Conservation (phyloP, 2,888 invertebrate genomes). For the Trissoscelio sp. region DNA sequence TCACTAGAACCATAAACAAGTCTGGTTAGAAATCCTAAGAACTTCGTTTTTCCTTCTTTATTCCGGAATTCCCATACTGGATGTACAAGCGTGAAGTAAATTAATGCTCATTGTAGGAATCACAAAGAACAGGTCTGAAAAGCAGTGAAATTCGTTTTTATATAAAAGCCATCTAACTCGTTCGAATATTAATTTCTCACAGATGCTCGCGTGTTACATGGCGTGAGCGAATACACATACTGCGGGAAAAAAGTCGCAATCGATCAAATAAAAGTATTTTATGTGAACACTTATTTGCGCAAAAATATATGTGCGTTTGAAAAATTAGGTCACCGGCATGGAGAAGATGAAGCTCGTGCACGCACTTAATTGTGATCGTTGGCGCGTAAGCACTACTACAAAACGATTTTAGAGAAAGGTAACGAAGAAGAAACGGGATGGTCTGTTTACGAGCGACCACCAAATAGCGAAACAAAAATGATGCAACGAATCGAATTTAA, state of each 20-base stretch:
- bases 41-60: conserved; percentile 73
- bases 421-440: conserved; percentile 12
- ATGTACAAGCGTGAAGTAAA: conserved; percentile 71
- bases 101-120: conserved; percentile 68
- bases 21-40: conserved; percentile 72
- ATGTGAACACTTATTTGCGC: conserved; percentile 43
- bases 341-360: conserved; percentile 57
- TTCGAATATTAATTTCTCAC: conserved; percentile 39
- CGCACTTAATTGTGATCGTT: conserved; percentile 67
- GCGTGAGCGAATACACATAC: background rate
- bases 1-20: conserved; percentile 64
- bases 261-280: conserved; percentile 45
- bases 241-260: conserved; percentile 17
- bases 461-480: background rate
- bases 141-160: conserved; percentile 74
- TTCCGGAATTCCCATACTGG: conserved; percentile 59
- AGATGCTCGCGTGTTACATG: background rate
- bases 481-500: background rate
- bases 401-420: conserved; percentile 34
- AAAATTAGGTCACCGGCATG: conserved; percentile 77
- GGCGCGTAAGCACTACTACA: conserved; percentile 36
- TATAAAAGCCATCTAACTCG: conserved; percentile 40
- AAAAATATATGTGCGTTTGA: conserved; percentile 55
- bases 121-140: conserved; percentile 73
- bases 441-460: background rate